A percentile compares a stretch with the other conserved stretches of the same genome.
phyloP scores from a whole-genome alignment of 2,113 vertebrate species.

The Sialia sialis region DNA sequence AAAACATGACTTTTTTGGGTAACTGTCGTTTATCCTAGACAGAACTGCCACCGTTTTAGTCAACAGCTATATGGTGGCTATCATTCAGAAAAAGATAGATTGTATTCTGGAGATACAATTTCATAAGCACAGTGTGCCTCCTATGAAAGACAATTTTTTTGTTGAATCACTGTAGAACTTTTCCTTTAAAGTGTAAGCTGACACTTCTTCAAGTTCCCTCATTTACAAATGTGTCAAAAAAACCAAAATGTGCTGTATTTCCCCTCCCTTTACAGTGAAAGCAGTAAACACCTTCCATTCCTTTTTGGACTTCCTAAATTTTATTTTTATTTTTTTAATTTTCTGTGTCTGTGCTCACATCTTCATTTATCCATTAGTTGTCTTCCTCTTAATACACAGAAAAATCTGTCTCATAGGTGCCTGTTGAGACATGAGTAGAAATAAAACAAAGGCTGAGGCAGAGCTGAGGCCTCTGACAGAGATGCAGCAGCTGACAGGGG shows the following conservation, averaged over 20 bases:
- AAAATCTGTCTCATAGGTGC: background rate
- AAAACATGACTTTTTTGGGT: background rate
- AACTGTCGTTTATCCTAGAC: background rate
- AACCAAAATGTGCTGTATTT: background rate
- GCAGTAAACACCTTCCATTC: background rate
- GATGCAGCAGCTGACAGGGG: background rate
- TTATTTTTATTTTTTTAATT: background rate
- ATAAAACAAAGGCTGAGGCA: background rate
- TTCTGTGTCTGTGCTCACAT: rapidly evolving
- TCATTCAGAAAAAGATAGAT: background rate
- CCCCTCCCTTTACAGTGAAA: background rate
- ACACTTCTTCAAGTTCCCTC: background rate
- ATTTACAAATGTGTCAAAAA: background rate
- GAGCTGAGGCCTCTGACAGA: background rate
- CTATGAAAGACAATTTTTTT: background rate
- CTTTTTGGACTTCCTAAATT: background rate
- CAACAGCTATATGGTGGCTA: background rate
- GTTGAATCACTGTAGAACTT: background rate
- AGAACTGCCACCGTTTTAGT: background rate
- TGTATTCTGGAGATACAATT: background rate
- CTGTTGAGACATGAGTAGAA: background rate
- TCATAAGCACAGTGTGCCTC: background rate
- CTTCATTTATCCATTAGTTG: background rate
- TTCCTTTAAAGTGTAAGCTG: background rate
- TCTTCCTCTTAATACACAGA: background rate